Evolutionary conservation across 2,797 vertebrate genomes (phyloP), one percentile per base, ranked within the genome.

Genomic region (Miichthys miiuy): DNA sequence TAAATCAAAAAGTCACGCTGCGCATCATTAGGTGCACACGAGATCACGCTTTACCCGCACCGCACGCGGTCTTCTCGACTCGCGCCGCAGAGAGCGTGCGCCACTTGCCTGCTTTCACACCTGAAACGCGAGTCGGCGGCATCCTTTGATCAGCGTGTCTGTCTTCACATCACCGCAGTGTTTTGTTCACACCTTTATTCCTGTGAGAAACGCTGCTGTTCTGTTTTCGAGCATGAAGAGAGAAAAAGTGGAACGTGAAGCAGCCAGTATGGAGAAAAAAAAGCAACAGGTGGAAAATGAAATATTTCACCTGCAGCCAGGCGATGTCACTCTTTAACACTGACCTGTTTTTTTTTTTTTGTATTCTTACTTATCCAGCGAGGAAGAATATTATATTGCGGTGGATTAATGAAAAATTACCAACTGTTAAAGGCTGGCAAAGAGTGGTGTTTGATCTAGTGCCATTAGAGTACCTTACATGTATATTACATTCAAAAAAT

Each of bases 251-350:
- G 67, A 17, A 23, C 52, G 10, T 42, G 2, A 4, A 2, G 6
- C 27, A 30, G 16, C 20, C 3, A 3, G 12, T 13, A 23, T 64
- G 14, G 30, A 5, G 25, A 27, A 7, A 44, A 30, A 73, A 34
- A 34, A 57, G 67, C 66, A 83, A 82, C 85, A 85, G 38, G 84
- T 83, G 62, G 63, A 11, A 54, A 55, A 61, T 23, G 1, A 72
- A 27, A 77, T 8, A 17, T 54, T 25, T 56, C 13, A 47, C 46
- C 52, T 78, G 46, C 34, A 50, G 66, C 47, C 58, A 54, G 14
- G 0, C 69, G 25, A 52, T 2, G 18, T 54, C 60, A 7, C 5
- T 58, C 3, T 65, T 47, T 48, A n/a, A 72, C 34, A 8, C 0
- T 2, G 34, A 38, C 6, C 30, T 34, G 30, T 34, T 30, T 30